Evolutionary conservation across 1,140 invertebrate species (phyloP), one percentile per base, ranked within the genome.

Genomic region (Brachionus plicatilis): DNA sequence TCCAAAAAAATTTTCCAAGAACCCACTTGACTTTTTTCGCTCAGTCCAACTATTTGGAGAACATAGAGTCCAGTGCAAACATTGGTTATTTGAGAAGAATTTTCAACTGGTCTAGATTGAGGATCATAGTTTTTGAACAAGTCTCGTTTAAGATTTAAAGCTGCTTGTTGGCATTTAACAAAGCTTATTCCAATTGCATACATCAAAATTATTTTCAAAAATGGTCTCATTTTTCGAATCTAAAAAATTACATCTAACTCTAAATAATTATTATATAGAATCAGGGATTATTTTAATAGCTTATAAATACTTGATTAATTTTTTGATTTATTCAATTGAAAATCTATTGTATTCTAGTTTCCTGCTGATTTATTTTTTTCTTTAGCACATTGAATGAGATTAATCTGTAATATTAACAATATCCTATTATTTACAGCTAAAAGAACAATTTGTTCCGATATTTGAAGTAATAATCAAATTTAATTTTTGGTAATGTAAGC

Each of bases 11-110:
- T 68, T 24, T 68, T 20, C 17, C 11, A 11, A 11, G 5, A 29
- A 43, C 33, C 43, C 53, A 82, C 79, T 17, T 82, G 79, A 47
- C 79, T 82, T 68, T 82, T 82, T 65, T 82, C 79, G 11, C 65
- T 68, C 11, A 82, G 27, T 17, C 79, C 79, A 27, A 82, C 79
- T 43, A 82, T 66, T 47, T 82, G 79, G 11, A 82, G 53, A 3
- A 82, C 43, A 68, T 65, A 82, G 1, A 82, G 20, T 1, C 79
- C 79, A n/a, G 79, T 47, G 27, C 79, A 82, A 37, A 82, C 41
- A 45, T 68, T 82, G 2, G 43, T 60, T 20, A 68, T 41, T 68
- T 82, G 53, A 20, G 53, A 82, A 12, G 37, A 65, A 65, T 82
- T 82, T 43, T 65, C 79, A 45, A 82, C 79, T 45, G 79, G 79